phyloP scores from a whole-genome alignment of 2,888 invertebrate species.

The Himalopsyche japonica region DNA sequence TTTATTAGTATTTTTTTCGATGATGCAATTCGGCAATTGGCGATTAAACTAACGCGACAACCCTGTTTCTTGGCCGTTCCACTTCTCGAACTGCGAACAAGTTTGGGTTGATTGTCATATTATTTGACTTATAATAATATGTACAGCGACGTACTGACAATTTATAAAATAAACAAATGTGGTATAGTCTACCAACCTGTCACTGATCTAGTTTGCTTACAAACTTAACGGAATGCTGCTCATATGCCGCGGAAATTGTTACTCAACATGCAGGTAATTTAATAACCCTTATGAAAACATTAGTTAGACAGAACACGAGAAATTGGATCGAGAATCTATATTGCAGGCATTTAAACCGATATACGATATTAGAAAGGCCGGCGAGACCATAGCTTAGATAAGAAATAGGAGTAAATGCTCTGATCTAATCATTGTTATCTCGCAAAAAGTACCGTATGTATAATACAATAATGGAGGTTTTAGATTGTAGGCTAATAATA shows the following conservation, averaged over 20 bases:
- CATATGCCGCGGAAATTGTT: neutral
- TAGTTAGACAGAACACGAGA: too few relatives aligned
- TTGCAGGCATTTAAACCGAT: too few relatives aligned
- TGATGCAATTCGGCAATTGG: too few relatives aligned
- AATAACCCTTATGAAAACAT: neutral
- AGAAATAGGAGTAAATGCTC: too few relatives aligned
- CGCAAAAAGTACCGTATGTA: neutral
- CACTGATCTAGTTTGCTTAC: conserved; percentile 16
- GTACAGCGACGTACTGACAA: neutral
- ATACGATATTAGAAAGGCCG: too few relatives aligned
- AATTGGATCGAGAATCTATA: too few relatives aligned
- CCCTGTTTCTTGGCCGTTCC: conserved; percentile 9
- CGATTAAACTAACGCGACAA: neutral
- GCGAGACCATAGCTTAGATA: too few relatives aligned
- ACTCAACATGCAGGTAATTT: neutral
- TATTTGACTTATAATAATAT: neutral
- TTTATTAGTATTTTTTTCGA: too few relatives aligned
- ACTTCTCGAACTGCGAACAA: conserved; percentile 24
- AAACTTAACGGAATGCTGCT: neutral
- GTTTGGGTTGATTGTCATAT: conserved; percentile 25
- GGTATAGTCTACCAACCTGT: conserved; percentile 10
- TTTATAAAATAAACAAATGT: conserved; percentile 10
- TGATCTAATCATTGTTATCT: neutral
- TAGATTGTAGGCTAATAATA: neutral
- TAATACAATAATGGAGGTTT: neutral